Base-by-base conservation (phyloP, 2,113 vertebrate genomes). In the Lepus europaeus region DNA sequence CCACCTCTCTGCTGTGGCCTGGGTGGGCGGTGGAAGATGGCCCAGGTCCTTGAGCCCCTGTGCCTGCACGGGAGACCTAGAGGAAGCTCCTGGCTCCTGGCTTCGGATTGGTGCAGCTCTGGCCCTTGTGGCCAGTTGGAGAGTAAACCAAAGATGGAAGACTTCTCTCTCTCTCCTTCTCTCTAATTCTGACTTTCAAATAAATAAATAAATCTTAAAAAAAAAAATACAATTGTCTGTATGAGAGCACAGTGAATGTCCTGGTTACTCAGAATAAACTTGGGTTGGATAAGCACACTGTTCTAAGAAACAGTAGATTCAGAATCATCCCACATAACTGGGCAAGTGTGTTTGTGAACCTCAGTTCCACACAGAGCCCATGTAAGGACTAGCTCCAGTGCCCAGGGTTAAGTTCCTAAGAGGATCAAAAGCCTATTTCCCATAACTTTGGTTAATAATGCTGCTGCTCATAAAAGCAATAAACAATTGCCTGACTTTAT, bases 281-380 rank as follows among this genome's bases (percentile, higher is more conserved):
- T 91, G 49, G 25, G 74, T 36, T 90, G 8, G 68, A 90, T 92
- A 92, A 88, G 49, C 49, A 86, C 59, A 74, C 51, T 9, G 36
- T 27, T 72, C 53, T 95, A 76, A 90, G 20, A 89, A 90, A 59
- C 9, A 59, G 20, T 68, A 69, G 83, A 73, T 72, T 80, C 10
- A 70, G 66, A 93, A 69, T 63, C 20, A 85, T 80, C 51, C 10
- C 45, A 83, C 12, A 23, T 22, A 82, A 69, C 14, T 31, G 25
- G 11, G 29, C 49, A 87, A 36, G 33, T 74, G 17, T 53, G 9
- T 53, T 16, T 79, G 69, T 25, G 27, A 56, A 63, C 27, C 33
- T 49, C 0, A 53, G n/a, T 9, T 81, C 81, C 8, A 73, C 6
- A 27, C 14, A 90, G 39, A 51, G 22, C n/a, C 12, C 45, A 77